Evolutionary conservation across 2,888 invertebrate species (phyloP).

Genomic region (Venustoraphidia nigricollis): DNA sequence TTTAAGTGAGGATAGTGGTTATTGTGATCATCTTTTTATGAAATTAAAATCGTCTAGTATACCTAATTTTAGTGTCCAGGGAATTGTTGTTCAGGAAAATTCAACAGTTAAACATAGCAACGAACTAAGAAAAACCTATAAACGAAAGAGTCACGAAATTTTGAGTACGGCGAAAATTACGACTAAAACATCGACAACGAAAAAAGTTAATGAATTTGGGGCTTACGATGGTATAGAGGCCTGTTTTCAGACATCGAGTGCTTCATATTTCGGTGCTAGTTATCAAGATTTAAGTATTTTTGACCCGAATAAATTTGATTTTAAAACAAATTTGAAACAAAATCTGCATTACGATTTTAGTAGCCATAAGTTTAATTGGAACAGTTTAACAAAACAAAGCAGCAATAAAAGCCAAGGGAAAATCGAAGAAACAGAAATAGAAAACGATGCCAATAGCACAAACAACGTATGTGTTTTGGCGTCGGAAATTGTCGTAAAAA

Average conservation of each 20-base stretch:
- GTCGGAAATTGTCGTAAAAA: constrained; percentile 14
- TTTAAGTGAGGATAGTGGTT: constrained; percentile 67
- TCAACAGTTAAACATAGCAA: constrained; percentile 7
- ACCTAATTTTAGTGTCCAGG: constrained; percentile 26
- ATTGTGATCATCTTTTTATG: constrained; percentile 38
- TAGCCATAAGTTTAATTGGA: no score
- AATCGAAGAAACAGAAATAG: no score
- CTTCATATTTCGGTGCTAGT: constrained; percentile 26
- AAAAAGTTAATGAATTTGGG: constrained; percentile 17
- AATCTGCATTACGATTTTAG: no score
- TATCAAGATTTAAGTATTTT: constrained; percentile 25
- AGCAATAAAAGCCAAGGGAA: no score
- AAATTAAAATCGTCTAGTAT: constrained; percentile 28
- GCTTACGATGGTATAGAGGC: constrained; percentile 21
- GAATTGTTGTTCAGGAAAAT: constrained; percentile 11
- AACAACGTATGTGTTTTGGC: constrained; percentile 7
- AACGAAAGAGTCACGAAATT: constrained; percentile 3
- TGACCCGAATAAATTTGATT: constrained; percentile 17
- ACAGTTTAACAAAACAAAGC: no score
- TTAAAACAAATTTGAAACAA: no score
- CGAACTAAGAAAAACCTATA: constrained; percentile 4
- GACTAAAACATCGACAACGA: constrained; percentile 9
- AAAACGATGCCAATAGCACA: no score
- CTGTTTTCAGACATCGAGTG: constrained; percentile 18
- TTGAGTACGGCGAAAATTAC: constrained; percentile 6